These are phyloP conservation scores for Diplodus sargus DNA, from an alignment of 2,797 vertebrate genomes.

Conservation along the genomic window DNA sequence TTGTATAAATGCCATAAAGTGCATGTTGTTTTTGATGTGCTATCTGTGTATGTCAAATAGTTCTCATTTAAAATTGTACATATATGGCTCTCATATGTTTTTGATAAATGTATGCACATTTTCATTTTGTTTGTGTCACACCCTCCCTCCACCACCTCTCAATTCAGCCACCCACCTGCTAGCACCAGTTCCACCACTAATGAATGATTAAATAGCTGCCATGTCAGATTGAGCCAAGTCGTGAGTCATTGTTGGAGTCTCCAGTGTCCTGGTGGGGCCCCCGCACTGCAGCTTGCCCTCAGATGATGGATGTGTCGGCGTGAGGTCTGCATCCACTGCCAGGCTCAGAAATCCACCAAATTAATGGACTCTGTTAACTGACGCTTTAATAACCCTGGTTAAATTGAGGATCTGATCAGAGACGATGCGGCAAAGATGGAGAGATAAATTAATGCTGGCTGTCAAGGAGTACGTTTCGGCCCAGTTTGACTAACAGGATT, in stretches of 20 bases:
- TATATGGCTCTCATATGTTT: conserved; percentile 4
- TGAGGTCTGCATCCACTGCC: conserved; percentile 52
- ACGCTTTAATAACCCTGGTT: conserved; percentile 66
- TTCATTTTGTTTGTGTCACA: conserved; percentile 1
- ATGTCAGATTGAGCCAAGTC: conserved; percentile 64
- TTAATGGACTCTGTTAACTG: conserved; percentile 66
- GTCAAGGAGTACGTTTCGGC: conserved; percentile 1
- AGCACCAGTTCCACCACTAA: conserved; percentile 40
- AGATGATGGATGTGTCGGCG: conserved; percentile 75
- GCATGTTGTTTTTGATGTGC: not conserved
- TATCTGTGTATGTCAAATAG: not conserved
- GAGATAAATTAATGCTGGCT: conserved; percentile 40
- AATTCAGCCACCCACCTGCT: conserved; percentile 50
- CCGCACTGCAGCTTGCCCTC: conserved; percentile 47
- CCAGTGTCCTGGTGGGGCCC: conserved; percentile 51
- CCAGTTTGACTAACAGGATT: conserved; percentile 34
- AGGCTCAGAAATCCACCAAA: conserved; percentile 63
- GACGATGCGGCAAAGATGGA: conserved; percentile 26
- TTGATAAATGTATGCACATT: conserved; percentile 13
- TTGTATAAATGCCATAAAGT: not conserved
- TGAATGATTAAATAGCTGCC: conserved; percentile 75
- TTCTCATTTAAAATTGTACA: not conserved
- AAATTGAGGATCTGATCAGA: conserved; percentile 52
- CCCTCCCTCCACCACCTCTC: conserved; percentile 3
- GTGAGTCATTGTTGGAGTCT: conserved; percentile 74